Conservation (phyloP, 2,113 vertebrate genomes). For the Nibea coibor region DNA sequence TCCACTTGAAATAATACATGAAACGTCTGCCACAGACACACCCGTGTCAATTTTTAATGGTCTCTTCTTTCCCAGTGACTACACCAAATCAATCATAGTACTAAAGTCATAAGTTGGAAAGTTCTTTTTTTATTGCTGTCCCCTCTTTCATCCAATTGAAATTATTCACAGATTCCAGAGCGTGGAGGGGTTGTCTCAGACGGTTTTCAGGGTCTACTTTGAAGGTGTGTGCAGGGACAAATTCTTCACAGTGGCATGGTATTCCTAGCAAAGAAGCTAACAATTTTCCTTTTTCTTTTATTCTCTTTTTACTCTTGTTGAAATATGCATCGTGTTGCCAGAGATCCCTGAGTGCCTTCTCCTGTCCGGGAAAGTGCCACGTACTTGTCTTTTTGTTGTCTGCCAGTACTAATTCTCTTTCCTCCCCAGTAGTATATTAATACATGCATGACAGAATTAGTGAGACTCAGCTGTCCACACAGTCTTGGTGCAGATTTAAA, state of each 20-base stretch:
- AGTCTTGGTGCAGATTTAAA: not conserved
- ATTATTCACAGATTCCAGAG: slow-evolving; percentile 39
- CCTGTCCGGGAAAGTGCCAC: slow-evolving; percentile 40
- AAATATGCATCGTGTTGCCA: slow-evolving; percentile 65
- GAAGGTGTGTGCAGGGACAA: slow-evolving; percentile 36
- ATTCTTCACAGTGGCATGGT: slow-evolving; percentile 33
- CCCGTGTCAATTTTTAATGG: slow-evolving; percentile 67
- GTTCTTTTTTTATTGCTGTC: slow-evolving; percentile 4
- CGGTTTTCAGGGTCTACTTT: slow-evolving; percentile 47
- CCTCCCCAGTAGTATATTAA: slow-evolving; percentile 16
- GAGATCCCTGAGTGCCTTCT: slow-evolving; percentile 60
- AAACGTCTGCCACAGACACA: slow-evolving; percentile 62
- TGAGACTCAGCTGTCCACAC: slow-evolving; percentile 15
- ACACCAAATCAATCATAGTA: slow-evolving; percentile 57
- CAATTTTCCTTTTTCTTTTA: not conserved
- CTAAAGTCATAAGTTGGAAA: slow-evolving; percentile 45
- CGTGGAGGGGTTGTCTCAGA: not conserved
- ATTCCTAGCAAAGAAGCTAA: slow-evolving; percentile 7
- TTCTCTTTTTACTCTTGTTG: slow-evolving; percentile 29
- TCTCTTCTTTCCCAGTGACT: slow-evolving; percentile 19
- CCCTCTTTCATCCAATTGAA: slow-evolving; percentile 34
- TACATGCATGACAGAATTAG: slow-evolving; percentile 35
- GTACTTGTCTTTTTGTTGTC: not conserved
- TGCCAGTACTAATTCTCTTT: slow-evolving; percentile 25
- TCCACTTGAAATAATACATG: slow-evolving; percentile 73